Base-by-base conservation (phyloP, 2,888 invertebrate genomes). In the Parascotia fuliginaria region DNA sequence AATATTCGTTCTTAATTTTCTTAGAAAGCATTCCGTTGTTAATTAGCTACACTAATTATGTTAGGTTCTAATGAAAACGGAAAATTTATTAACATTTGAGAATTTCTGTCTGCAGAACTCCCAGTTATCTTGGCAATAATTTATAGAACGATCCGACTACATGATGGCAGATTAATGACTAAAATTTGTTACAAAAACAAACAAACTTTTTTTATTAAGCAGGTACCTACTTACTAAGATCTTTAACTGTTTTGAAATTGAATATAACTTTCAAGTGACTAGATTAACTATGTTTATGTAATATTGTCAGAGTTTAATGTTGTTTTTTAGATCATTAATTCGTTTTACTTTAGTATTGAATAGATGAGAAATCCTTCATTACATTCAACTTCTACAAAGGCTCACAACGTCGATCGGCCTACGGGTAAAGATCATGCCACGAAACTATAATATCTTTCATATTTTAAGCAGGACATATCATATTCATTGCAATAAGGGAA, bases 131-230 rank as follows among this genome's bases (percentile, higher is more conserved):
- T 57, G 52, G 78, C 70, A 64, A 84, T 84, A 84, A 85, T 84
- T 85, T 75, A 57, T 55, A 22, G 16, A 31, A 42, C 63, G 64
- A 73, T 79, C 71, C 71, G 56, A 69, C 68, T 70, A 60, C 73
- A 72, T 70, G 74, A 78, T 77, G 76, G 77, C 74, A 81, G 80
- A 82, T 82, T 81, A 83, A 83, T 81, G 79, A 75, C 68, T 66
- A 60, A 75, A 79, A 83, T 77, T 77, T 69, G 65, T 73, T 78
- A 66, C 70, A 73, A 80, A 80, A 79, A 75, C 75, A 77, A 79
- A 71, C 73, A 73, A 73, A 79, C 73, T 80, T 70, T 53, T 61
- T 67, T 73, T 69, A 68, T 70, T 1, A n/a, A n/a, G n/a, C n/a
- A 19, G 19, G 5, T 19, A 19, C 19, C 5, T 19, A 19, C 19